Conservation (phyloP, 37 sponge, comb jelly and placozoan genomes). For the Cliona cf. orientalis region DNA sequence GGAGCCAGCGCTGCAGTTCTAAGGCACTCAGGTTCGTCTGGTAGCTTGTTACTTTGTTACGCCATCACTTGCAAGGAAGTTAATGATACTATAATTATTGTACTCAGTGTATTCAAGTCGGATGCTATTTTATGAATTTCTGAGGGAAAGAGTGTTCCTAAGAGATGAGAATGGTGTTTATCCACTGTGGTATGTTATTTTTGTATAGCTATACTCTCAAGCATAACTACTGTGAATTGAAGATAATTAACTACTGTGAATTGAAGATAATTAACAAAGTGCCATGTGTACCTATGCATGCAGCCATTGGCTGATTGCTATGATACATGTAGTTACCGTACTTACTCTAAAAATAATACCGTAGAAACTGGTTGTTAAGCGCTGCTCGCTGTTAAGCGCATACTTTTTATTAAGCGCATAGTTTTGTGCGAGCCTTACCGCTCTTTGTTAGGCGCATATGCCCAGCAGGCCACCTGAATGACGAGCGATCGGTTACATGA, state of each 20-base stretch:
- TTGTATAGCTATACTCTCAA: background rate
- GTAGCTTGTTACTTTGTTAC: background rate
- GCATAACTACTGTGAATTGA: background rate
- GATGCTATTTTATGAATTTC: constrained; percentile 80
- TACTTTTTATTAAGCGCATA: no score
- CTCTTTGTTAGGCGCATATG: no score
- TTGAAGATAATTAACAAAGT: no score
- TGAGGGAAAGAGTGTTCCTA: constrained; percentile 73
- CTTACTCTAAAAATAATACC: no score
- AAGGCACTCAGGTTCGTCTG: constrained; percentile 58
- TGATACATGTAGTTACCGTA: no score
- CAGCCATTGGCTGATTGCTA: no score
- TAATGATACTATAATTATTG: background rate
- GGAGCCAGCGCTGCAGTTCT: constrained; percentile 81
- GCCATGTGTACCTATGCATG: background rate
- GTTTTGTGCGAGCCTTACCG: no score
- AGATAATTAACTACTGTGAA: no score
- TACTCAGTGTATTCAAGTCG: constrained; percentile 26
- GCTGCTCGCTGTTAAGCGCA: no score
- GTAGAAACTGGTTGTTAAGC: no score
- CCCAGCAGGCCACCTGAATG: no score
- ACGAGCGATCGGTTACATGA: no score
- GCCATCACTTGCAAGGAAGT: background rate
- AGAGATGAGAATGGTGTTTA: constrained; percentile 56
- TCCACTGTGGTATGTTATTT: constrained; percentile 71